These are phyloP conservation scores for Drosophila yakuba DNA, from an alignment of 1,140 invertebrate genomes.

Conservation along the genomic window DNA sequence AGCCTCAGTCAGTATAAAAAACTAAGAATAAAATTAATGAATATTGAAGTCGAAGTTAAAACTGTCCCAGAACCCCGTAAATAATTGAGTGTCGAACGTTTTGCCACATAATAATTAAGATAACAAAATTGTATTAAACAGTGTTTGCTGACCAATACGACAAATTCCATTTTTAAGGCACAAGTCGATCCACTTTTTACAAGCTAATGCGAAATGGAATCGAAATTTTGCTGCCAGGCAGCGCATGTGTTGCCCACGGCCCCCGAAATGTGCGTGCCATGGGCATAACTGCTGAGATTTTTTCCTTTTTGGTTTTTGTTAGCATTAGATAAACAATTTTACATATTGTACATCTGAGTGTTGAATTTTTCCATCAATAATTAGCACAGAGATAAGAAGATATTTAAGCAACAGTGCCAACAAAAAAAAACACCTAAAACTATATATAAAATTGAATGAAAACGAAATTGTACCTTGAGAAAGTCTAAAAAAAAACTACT, in stretches of 20 bases:
- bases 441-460: slow-evolving; percentile 29
- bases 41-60: slow-evolving; percentile 2
- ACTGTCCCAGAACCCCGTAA: slow-evolving; percentile 4
- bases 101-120: slow-evolving; percentile 53
- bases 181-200: slow-evolving; percentile 30
- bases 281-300: slow-evolving; percentile 19
- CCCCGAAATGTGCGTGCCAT: neutral
- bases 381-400: slow-evolving; percentile 53
- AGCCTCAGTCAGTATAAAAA: slow-evolving; percentile 71
- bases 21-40: slow-evolving; percentile 21
- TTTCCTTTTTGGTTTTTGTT: slow-evolving; percentile 43
- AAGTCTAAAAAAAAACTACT: slow-evolving; percentile 41
- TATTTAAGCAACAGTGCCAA: slow-evolving; percentile 67
- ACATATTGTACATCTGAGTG: slow-evolving; percentile 75
- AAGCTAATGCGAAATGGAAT: slow-evolving; percentile 14
- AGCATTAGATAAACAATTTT: slow-evolving; percentile 63
- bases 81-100: slow-evolving; percentile 61
- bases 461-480: slow-evolving; percentile 69
- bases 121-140: slow-evolving; percentile 34
- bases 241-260: slow-evolving; percentile 39
- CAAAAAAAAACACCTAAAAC: slow-evolving; percentile 13
- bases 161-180: slow-evolving; percentile 38
- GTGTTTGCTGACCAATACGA: slow-evolving; percentile 67
- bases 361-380: slow-evolving; percentile 77
- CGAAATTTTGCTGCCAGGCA: slow-evolving; percentile 28